Base-by-base conservation (phyloP, 2,888 invertebrate genomes). In the Parthenolecanium corni region DNA sequence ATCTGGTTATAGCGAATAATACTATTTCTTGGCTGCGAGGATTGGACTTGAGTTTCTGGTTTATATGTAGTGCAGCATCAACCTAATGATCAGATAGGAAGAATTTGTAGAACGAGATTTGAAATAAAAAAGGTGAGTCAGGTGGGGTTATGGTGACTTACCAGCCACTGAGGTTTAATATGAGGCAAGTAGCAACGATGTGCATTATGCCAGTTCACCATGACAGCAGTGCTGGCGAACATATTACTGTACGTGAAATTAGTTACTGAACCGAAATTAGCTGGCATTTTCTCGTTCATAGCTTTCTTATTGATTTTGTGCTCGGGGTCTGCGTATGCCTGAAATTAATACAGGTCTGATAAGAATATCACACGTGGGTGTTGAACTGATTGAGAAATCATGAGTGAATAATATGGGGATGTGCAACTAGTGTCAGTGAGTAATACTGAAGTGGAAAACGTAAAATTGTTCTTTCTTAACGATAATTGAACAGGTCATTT, bases 241-340 rank as follows among this genome's bases (percentile, higher is more conserved):
- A 89, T 78, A 11, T 86, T 80, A 68, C 84, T 85, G 73, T 86
- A 88, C 0, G 88, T 86, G 40, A 86, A 79, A 67, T 77, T 78
- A 2, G 79, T 78, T 25, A 79, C 72, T 16, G 78, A 74, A 9
- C 77, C 76, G 64, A 79, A 79, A 66, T 79, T 79, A 1, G 79
- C 77, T 14, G 76, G 75, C 67, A 82, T 77, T 20, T 78, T 77
- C 69, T 84, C 82, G 0, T 84, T 83, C 74, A 93, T 82, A 1
- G 84, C 82, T 67, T 88, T 85, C 72, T 90, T 91, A 75, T 95
- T 94, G 52, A 97, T 84, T 74, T 90, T 89, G 74, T 86, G 88
- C 71, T 96, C 95, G 0, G 89, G 86, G 75, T 97, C 97, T 0
- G 89, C 83, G 74, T 89, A 85, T 0, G 90, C 89, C 61, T 61